phyloP scores from a whole-genome alignment of 2,113 vertebrate species.

The Vulpes ferrilata region DNA sequence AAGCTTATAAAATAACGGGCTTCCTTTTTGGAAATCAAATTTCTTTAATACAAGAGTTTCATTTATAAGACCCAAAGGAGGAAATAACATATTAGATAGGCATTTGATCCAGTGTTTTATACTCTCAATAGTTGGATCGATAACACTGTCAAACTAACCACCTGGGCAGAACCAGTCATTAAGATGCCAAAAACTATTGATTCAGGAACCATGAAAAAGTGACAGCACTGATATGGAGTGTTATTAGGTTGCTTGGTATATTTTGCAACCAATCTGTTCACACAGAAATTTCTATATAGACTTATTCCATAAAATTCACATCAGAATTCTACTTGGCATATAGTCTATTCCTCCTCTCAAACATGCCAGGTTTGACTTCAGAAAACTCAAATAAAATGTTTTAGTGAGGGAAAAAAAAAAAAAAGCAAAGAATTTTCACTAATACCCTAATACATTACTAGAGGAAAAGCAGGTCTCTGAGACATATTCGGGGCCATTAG shows the following conservation, averaged over 20 bases:
- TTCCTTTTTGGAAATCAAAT: conserved; percentile 47
- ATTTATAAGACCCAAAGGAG: neutral
- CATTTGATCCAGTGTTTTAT: neutral
- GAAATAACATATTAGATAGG: conserved; percentile 31
- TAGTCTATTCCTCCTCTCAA: neutral
- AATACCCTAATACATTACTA: neutral
- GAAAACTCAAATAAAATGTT: neutral
- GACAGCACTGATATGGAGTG: neutral
- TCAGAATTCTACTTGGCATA: neutral
- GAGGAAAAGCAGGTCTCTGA: conserved; percentile 19
- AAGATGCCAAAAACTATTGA: neutral
- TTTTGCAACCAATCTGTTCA: neutral
- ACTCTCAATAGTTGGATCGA: neutral
- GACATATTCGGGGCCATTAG: neutral
- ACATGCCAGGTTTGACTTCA: conserved; percentile 12
- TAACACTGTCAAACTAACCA: neutral
- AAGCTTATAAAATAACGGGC: neutral
- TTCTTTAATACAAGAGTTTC: neutral
- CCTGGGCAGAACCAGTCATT: neutral
- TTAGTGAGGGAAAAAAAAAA: neutral
- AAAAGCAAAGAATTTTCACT: neutral
- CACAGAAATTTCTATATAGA: neutral
- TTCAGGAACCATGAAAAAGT: neutral
- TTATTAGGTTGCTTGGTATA: neutral
- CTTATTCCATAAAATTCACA: neutral